Evolutionary conservation across 2,888 invertebrate genomes (phyloP).

Genomic region (Heliconius aoede): DNA sequence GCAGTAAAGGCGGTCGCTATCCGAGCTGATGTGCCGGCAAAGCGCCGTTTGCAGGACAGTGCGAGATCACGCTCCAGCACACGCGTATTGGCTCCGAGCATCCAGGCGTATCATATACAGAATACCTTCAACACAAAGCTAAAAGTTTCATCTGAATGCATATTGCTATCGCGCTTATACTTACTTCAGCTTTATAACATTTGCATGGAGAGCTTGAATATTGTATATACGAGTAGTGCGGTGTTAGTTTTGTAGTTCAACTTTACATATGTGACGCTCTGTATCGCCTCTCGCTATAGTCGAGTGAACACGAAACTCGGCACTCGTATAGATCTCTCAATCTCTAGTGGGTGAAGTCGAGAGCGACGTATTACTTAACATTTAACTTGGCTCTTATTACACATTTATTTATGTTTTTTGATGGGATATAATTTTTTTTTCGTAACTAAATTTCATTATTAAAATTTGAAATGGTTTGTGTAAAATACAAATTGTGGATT

Average conservation of each 20-base stretch:
- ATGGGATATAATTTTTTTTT: too few species aligned
- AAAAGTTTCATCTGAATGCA: conserved; percentile 38
- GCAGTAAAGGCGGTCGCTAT: conserved; percentile 20
- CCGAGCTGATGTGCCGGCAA: conserved; percentile 25
- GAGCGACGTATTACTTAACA: too few species aligned
- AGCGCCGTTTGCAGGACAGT: conserved; percentile 26
- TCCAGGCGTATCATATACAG: conserved; percentile 28
- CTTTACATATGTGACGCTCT: conserved; percentile 8
- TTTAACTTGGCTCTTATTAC: too few species aligned
- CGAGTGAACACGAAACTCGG: too few species aligned
- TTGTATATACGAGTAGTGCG: not conserved
- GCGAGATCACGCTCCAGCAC: conserved; percentile 31
- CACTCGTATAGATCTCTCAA: too few species aligned
- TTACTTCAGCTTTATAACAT: conserved; percentile 29
- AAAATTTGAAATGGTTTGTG: too few species aligned
- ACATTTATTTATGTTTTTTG: too few species aligned
- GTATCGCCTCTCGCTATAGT: not conserved
- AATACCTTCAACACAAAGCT: conserved; percentile 34
- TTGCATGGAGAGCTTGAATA: conserved; percentile 14
- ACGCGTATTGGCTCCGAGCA: conserved; percentile 27
- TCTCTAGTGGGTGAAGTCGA: too few species aligned
- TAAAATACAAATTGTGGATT: too few species aligned
- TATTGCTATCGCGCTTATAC: conserved; percentile 34
- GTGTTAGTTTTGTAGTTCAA: conserved; percentile 5
- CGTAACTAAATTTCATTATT: too few species aligned